Evolutionary conservation across 2,797 vertebrate species (phyloP), one percentile per base, ranked within the genome.

Genomic region (Sphenopsis melanotis): DNA sequence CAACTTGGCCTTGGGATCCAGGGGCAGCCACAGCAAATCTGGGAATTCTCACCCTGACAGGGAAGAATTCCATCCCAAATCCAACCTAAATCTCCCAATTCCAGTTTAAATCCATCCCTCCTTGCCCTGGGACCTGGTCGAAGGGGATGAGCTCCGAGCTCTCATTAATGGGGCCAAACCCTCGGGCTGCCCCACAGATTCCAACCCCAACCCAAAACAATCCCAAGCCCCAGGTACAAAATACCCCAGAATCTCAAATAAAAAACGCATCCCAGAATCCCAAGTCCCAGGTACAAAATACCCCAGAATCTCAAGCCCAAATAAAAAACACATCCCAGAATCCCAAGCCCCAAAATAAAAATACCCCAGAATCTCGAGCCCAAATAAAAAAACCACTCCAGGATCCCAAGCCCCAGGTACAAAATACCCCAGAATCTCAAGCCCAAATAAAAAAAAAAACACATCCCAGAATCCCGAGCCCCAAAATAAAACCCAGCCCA

Each of bases 71-170:
- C n/a, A 9, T 27, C 46, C 60, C 44, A 52, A 46, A 46, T 46
- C 60, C n/a, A 6, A 15, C 0, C 9, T 4, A 12, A 65, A 6
- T 44, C 37, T 44, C 84, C 32, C 32, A 29, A 0, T 71, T n/a
- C n/a, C 52, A 7, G 11, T 29, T n/a, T 8, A 37, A 24, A 44
- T 3, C 50, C 42, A 20, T 6, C 42, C 2, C 22, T 18, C 42
- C 50, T 23, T 29, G 36, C 16, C 55, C 44, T 2, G 4, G 30
- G 18, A 32, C 5, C 27, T 9, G 50, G 39, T 16, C 0, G 0
- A 57, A 55, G 0, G 1, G 14, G 42, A 15, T 3, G 7, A 56
- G 30, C 59, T 12, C 44, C 0, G 4, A 60, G 34, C 50, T 53
- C 61, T 44, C 64, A 11, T 23, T 23, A 71, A 42, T 1, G 36